Evolutionary conservation across 2,797 vertebrate species (phyloP).

Genomic region (Tarsius wallacei): DNA sequence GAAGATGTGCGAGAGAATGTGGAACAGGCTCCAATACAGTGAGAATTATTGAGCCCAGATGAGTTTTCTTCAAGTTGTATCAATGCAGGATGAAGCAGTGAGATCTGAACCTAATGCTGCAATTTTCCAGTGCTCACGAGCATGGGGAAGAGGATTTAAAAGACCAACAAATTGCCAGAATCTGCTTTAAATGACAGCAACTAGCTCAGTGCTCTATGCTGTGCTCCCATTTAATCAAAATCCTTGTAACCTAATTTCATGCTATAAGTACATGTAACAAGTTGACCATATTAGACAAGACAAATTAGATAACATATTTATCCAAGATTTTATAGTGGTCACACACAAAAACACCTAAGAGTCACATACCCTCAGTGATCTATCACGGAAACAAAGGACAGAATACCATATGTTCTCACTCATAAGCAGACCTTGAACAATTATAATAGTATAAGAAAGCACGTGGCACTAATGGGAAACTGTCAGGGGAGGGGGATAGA

Average conservation of each 20-base stretch:
- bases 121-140: neutral
- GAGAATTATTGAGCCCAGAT: neutral
- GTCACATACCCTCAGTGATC: too few species aligned
- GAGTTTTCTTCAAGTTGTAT: neutral
- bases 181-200: neutral
- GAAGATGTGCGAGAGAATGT: neutral
- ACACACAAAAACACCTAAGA: neutral
- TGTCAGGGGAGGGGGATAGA: too few species aligned
- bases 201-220: neutral
- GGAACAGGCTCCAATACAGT: neutral
- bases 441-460: too few species aligned
- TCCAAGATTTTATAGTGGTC: neutral
- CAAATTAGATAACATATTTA: conserved; percentile 29
- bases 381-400: too few species aligned
- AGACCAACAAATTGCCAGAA: neutral
- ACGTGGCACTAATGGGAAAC: too few species aligned
- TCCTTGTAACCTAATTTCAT: neutral
- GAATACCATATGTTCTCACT: too few species aligned
- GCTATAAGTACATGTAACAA: neutral
- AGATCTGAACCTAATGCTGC: neutral
- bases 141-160: neutral
- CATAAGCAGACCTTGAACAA: too few species aligned
- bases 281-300: neutral
- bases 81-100: neutral
- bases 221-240: conserved; percentile 16